These are phyloP conservation scores for Lophotis ruficrista DNA, from an alignment of 2,113 vertebrate genomes.

Conservation along the genomic window DNA sequence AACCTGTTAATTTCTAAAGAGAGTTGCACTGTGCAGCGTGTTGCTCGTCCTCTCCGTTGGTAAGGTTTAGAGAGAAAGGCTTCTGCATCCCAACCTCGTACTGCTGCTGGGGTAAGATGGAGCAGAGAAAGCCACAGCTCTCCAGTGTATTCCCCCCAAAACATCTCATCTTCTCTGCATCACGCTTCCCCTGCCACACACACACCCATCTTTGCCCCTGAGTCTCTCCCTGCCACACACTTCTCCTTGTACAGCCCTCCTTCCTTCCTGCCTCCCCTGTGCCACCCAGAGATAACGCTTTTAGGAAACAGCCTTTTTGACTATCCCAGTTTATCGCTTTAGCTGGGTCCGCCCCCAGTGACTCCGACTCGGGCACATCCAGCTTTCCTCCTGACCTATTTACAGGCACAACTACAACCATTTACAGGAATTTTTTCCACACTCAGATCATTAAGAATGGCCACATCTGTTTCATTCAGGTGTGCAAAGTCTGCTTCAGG, in stretches of 20 bases:
- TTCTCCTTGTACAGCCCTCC: not conserved
- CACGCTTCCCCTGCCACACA: not conserved
- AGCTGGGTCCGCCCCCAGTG: not conserved
- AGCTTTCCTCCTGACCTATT: not conserved
- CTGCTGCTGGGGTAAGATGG: not conserved
- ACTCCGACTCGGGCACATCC: not conserved
- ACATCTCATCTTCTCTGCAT: accelerated
- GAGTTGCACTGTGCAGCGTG: accelerated
- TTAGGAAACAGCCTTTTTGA: not conserved
- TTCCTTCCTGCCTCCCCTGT: slow-evolving; percentile 23
- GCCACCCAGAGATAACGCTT: not conserved
- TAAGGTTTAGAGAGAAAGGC: not conserved
- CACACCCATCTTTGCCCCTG: not conserved
- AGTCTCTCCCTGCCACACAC: not conserved
- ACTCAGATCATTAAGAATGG: accelerated
- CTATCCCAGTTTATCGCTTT: not conserved
- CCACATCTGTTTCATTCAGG: not conserved
- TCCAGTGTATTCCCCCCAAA: accelerated
- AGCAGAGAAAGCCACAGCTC: not conserved
- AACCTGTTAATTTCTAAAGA: not conserved
- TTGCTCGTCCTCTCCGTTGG: accelerated
- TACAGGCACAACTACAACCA: not conserved
- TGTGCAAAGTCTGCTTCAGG: not conserved
- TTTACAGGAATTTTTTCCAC: not conserved
- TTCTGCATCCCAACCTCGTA: accelerated